A percentile compares a stretch with the other conserved stretches of the same genome.
Evolutionary conservation across 2,113 vertebrate genomes (phyloP).

Genomic region (Mobula birostris): DNA sequence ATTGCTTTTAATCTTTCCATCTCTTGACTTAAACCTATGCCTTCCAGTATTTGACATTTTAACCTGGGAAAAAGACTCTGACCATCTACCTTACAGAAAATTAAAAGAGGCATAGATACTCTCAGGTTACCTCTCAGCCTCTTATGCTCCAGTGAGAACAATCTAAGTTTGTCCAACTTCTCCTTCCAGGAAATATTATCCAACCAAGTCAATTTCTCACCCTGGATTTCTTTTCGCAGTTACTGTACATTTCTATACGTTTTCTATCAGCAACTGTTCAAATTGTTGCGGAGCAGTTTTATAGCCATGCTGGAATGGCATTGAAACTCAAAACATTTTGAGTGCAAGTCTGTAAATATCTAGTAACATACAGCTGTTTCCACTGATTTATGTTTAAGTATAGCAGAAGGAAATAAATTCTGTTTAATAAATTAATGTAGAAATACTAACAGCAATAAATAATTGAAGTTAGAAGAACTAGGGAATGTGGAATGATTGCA

Average conservation of each 20-base stretch:
- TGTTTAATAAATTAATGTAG: background rate
- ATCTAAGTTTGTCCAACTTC: no score
- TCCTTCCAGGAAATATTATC: no score
- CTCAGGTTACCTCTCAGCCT: no score
- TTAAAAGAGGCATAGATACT: no score
- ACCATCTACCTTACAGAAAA: no score
- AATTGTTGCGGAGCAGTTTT: background rate
- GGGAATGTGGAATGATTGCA: background rate
- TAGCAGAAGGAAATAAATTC: background rate
- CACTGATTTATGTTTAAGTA: background rate
- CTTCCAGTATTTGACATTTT: no score
- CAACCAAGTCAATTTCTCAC: no score
- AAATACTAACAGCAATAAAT: background rate
- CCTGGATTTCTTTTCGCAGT: background rate
- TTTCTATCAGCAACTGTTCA: background rate
- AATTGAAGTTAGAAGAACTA: background rate
- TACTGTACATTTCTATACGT: background rate
- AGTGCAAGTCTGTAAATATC: background rate
- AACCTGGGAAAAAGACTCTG: no score
- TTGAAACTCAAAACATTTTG: constrained; percentile 3
- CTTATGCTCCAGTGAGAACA: no score
- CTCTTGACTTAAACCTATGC: no score
- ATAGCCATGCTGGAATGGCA: background rate
- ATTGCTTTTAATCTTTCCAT: no score
- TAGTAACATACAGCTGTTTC: background rate